Conservation (phyloP, 2,797 vertebrate species). For the Anguilla megastoma region DNA sequence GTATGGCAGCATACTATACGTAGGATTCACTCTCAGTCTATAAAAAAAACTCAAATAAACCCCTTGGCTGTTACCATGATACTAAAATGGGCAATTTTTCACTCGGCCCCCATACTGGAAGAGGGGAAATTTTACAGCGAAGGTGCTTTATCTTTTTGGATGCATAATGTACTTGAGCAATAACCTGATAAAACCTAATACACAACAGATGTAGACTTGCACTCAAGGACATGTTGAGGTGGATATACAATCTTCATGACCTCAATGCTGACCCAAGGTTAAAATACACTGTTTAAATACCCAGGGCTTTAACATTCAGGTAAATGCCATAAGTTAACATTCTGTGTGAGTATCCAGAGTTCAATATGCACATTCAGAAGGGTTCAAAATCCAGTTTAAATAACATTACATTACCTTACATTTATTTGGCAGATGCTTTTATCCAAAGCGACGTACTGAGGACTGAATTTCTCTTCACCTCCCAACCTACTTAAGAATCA, state of each 20-base stretch:
- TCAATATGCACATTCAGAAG: too few species aligned
- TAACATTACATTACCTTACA: too few species aligned
- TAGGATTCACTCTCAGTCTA: background rate
- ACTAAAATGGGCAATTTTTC: background rate
- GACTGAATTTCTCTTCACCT: background rate
- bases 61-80: background rate
- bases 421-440: too few species aligned
- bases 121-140: background rate
- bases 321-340: background rate
- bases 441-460: background rate
- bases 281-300: background rate
- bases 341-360: background rate
- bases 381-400: background rate
- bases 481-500: background rate
- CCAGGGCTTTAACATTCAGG: background rate
- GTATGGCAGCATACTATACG: background rate
- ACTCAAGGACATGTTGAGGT: background rate
- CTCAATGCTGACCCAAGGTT: background rate
- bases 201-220: background rate
- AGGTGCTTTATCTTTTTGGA: background rate
- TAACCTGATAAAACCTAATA: background rate
- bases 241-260: background rate
- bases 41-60: background rate
- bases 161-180: background rate
- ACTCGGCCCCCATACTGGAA: background rate